Percentiles rank a stretch among this genome's conserved stretches.
These are phyloP conservation scores for Xestia c-nigrum DNA, from an alignment of 2,888 invertebrate species.

Conservation along the genomic window DNA sequence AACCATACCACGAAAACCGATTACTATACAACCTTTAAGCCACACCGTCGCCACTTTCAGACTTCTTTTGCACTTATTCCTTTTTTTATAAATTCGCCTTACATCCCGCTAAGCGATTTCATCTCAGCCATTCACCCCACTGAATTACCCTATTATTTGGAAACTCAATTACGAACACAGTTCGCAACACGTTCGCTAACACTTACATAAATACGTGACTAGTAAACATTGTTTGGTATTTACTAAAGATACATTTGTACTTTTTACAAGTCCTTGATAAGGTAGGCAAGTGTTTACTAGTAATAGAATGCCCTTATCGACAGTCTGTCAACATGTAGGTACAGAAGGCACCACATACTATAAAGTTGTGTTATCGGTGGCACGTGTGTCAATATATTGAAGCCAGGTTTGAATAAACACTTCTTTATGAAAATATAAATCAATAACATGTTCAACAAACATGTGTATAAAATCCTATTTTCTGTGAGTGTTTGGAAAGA, in stretches of 20 bases:
- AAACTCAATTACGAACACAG: background rate
- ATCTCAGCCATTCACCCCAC: background rate
- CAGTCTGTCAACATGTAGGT: constrained; percentile 24
- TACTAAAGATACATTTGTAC: constrained; percentile 21
- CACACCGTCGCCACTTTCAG: too few species aligned
- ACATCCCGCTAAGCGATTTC: too few species aligned
- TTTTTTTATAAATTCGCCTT: too few species aligned
- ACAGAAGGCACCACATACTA: constrained; percentile 26
- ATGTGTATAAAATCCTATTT: constrained; percentile 16
- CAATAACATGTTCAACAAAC: constrained; percentile 28
- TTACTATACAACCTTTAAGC: too few species aligned
- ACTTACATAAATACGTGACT: background rate
- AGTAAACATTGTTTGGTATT: constrained; percentile 8
- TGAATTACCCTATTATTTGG: background rate
- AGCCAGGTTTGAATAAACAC: constrained; percentile 44
- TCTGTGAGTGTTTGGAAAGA: constrained; percentile 25
- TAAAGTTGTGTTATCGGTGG: constrained; percentile 36
- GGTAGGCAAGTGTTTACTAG: constrained; percentile 21
- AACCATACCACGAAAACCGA: too few species aligned
- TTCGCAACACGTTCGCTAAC: too few species aligned
- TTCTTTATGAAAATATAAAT: constrained; percentile 20
- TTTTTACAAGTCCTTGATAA: constrained; percentile 41
- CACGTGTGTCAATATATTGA: constrained; percentile 51
- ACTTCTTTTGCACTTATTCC: too few species aligned
- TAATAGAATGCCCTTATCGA: constrained; percentile 38